Percentiles rank a stretch among this genome's conserved stretches.
These are phyloP conservation scores for Arenicola marina DNA, from an alignment of 2,888 invertebrate genomes.

Conservation along the genomic window DNA sequence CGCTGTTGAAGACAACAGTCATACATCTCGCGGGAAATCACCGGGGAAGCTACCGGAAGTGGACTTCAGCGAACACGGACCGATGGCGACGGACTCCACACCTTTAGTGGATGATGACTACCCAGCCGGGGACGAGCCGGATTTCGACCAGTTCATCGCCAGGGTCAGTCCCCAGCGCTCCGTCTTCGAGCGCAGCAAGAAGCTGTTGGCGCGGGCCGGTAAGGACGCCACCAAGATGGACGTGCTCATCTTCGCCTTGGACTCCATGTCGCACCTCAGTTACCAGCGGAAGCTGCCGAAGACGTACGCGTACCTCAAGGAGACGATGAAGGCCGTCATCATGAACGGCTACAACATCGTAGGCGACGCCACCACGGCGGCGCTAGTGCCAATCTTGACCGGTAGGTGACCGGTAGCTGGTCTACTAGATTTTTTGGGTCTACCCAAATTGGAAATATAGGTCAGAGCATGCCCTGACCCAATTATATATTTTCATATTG, in stretches of 20 bases:
- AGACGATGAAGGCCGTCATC: slow-evolving; percentile 40
- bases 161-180: background rate
- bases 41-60: background rate
- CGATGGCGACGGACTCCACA: background rate
- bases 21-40: no score
- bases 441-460: no score
- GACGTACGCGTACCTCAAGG: slow-evolving; percentile 43
- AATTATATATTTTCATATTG: no score
- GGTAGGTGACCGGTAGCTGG: no score
- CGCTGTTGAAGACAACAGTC: no score
- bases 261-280: slow-evolving; percentile 52
- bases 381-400: slow-evolving; percentile 51
- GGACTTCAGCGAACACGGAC: background rate
- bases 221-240: slow-evolving; percentile 32
- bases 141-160: slow-evolving; percentile 2
- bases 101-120: background rate
- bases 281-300: slow-evolving; percentile 48
- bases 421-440: no score
- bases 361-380: slow-evolving; percentile 52
- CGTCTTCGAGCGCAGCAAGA: background rate
- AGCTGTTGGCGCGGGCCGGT: background rate
- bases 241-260: slow-evolving; percentile 51
- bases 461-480: no score
- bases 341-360: slow-evolving; percentile 55
- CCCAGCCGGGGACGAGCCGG: background rate